Evolutionary conservation across 2,888 invertebrate species (phyloP).

Genomic region (Ectobius pallidus): DNA sequence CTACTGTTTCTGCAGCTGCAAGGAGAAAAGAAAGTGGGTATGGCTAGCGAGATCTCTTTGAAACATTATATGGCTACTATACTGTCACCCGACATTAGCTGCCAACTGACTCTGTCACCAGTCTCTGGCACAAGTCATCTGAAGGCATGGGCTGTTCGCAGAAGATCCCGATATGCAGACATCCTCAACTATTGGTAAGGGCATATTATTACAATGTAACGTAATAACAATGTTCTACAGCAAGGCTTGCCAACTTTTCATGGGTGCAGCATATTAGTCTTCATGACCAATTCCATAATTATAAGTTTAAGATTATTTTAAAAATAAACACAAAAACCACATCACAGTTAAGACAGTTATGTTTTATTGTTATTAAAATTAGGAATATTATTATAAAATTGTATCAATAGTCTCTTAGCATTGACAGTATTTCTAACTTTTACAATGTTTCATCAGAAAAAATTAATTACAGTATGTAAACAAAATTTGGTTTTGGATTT

Average conservation of each 20-base stretch:
- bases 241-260: background rate
- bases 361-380: background rate
- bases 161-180: conserved; percentile 44
- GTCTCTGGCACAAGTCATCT: conserved; percentile 40
- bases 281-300: background rate
- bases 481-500: no score
- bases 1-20: conserved; percentile 46
- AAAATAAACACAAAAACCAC: background rate
- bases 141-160: conserved; percentile 43
- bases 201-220: background rate
- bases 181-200: conserved; percentile 47
- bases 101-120: conserved; percentile 39
- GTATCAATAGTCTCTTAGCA: no score
- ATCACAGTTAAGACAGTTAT: background rate
- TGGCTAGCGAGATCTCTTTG: conserved; percentile 46
- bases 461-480: no score
- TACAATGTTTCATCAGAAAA: no score
- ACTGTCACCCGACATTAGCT: conserved; percentile 37
- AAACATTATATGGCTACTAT: conserved; percentile 43
- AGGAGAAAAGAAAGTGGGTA: conserved; percentile 46
- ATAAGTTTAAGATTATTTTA: background rate
- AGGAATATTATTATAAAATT: background rate
- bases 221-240: background rate
- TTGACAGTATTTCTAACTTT: no score
- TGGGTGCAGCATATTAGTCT: background rate